Evolutionary conservation across 2,797 vertebrate species (phyloP).

Genomic region (Vultur gryphus): DNA sequence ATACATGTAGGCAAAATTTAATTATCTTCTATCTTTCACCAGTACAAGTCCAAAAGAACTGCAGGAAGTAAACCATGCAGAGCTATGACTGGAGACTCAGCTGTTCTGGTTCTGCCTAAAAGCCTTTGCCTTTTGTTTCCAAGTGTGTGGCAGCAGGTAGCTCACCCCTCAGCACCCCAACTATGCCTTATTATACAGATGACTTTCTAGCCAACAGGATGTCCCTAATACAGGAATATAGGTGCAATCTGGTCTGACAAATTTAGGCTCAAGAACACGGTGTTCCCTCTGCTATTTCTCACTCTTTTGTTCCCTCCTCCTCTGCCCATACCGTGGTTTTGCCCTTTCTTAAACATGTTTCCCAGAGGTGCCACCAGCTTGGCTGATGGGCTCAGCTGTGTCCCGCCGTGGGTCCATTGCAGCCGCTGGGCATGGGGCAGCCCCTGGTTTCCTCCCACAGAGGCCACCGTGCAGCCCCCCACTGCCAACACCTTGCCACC

Average conservation of each 20-base stretch:
- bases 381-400: neutral
- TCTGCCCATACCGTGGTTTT: neutral
- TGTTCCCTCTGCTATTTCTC: neutral
- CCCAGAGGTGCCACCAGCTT: neutral
- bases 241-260: neutral
- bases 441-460: neutral
- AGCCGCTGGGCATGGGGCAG: neutral
- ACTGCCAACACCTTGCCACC: neutral
- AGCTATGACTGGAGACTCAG: neutral
- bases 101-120: neutral
- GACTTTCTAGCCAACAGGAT: neutral
- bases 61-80: neutral
- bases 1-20: neutral
- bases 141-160: rapidly evolving
- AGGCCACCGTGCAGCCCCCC: neutral
- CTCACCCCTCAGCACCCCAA: neutral
- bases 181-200: neutral
- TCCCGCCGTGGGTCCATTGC: neutral
- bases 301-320: neutral
- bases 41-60: neutral
- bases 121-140: neutral
- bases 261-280: neutral
- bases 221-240: neutral
- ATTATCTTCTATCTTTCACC: neutral
- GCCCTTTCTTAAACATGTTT: neutral